Percentiles rank a stretch among this genome's conserved stretches.
phyloP scores from a whole-genome alignment of 1,140 invertebrate species.

The Scaptodrosophila lebanonensis region DNA sequence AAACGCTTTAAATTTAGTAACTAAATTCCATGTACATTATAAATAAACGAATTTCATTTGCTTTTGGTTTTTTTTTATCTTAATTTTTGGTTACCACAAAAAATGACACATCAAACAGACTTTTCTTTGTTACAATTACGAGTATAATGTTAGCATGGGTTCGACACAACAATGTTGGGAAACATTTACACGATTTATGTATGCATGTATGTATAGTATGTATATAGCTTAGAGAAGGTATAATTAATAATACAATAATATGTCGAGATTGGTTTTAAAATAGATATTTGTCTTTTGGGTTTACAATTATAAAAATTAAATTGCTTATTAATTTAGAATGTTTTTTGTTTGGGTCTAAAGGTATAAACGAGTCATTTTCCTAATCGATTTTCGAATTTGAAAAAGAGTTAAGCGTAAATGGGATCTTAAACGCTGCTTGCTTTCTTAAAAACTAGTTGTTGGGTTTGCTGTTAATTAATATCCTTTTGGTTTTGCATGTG shows the following conservation, averaged over 20 bases:
- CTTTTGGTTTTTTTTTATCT: slow-evolving; percentile 21
- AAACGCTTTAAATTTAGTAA: slow-evolving; percentile 40
- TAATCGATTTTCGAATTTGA: not conserved
- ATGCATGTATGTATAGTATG: slow-evolving; percentile 39
- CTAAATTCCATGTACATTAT: slow-evolving; percentile 34
- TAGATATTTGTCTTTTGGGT: slow-evolving; percentile 15
- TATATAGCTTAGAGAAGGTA: no score
- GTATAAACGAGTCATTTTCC: not conserved
- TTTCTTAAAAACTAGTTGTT: slow-evolving; percentile 23
- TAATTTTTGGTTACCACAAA: slow-evolving; percentile 51
- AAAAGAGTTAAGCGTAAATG: slow-evolving; percentile 46
- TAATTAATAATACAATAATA: slow-evolving; percentile 40
- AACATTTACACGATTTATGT: slow-evolving; percentile 47
- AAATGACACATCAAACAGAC: slow-evolving; percentile 71
- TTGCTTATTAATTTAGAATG: slow-evolving; percentile 76
- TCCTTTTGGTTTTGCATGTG: slow-evolving; percentile 32
- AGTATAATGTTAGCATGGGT: slow-evolving; percentile 34
- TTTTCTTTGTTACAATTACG: slow-evolving; percentile 57
- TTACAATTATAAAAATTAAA: slow-evolving; percentile 62
- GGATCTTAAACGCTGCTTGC: slow-evolving; percentile 26
- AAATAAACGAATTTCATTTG: slow-evolving; percentile 53
- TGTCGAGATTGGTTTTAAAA: slow-evolving; percentile 14
- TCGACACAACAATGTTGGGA: slow-evolving; percentile 31
- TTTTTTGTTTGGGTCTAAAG: slow-evolving; percentile 13
- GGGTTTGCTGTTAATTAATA: slow-evolving; percentile 1